Evolutionary conservation across 2,113 vertebrate genomes (phyloP).

Genomic region (Anser brachyrhynchus): DNA sequence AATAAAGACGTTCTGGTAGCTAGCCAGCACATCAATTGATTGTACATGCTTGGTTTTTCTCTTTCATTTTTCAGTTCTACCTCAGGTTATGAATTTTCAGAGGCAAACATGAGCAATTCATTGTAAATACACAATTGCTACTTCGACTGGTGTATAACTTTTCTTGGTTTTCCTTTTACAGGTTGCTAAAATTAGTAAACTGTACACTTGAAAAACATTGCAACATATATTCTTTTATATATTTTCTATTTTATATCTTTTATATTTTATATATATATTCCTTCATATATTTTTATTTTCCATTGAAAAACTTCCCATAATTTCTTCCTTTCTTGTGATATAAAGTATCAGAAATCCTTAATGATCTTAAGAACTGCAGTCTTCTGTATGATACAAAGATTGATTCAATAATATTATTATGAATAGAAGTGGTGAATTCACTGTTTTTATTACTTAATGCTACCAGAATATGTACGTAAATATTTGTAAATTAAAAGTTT

Average conservation of each 20-base stretch:
- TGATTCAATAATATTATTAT: background rate
- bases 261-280: too few relatives aligned
- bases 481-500: background rate
- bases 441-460: background rate
- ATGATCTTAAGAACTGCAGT: background rate
- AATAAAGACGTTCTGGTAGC: slow-evolving; percentile 31
- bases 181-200: background rate
- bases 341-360: background rate
- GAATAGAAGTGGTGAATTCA: background rate
- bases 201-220: background rate
- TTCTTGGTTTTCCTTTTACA: background rate
- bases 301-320: background rate
- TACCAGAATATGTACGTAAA: background rate
- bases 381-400: background rate
- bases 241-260: too few relatives aligned
- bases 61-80: slow-evolving; percentile 10
- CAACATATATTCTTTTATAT: background rate
- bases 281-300: background rate
- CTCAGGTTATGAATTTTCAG: slow-evolving; percentile 29
- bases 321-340: background rate
- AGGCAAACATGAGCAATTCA: slow-evolving; percentile 27
- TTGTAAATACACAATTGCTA: slow-evolving; percentile 11
- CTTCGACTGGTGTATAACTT: background rate
- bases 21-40: slow-evolving; percentile 20
- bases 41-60: background rate